Conservation (phyloP, 2,888 invertebrate genomes). For the Fragum whitleyi region DNA sequence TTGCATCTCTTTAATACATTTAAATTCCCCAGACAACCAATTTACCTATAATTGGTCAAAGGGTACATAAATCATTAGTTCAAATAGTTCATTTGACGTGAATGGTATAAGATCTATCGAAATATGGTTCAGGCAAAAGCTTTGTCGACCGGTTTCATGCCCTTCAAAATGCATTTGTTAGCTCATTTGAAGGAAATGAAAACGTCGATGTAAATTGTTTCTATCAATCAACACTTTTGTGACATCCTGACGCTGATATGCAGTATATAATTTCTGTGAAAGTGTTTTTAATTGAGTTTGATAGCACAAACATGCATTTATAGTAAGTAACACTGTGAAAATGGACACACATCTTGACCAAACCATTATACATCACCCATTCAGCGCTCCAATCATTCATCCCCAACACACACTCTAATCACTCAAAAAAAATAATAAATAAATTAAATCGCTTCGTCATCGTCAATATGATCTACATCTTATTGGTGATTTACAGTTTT, state of each 20-base stretch:
- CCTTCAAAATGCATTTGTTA: neutral
- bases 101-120: neutral
- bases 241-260: neutral
- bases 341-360: no score
- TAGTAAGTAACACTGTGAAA: no score
- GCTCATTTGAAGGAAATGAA: neutral
- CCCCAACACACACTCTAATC: no score
- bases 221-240: neutral
- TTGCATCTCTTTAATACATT: constrained; percentile 9
- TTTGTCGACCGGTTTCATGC: no score
- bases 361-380: no score
- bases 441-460: no score
- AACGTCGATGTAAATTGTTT: neutral
- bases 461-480: no score
- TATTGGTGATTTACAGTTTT: no score
- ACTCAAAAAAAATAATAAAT: no score
- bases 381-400: no score
- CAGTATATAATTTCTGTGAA: neutral
- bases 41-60: neutral
- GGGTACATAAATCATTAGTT: constrained; percentile 8
- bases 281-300: neutral
- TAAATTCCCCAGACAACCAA: constrained; percentile 6
- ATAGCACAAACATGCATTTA: no score
- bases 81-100: neutral
- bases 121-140: neutral